Evolutionary conservation across 2,113 vertebrate species (phyloP), one percentile per base, ranked within the genome.

Genomic region (Neotoma lepida): DNA sequence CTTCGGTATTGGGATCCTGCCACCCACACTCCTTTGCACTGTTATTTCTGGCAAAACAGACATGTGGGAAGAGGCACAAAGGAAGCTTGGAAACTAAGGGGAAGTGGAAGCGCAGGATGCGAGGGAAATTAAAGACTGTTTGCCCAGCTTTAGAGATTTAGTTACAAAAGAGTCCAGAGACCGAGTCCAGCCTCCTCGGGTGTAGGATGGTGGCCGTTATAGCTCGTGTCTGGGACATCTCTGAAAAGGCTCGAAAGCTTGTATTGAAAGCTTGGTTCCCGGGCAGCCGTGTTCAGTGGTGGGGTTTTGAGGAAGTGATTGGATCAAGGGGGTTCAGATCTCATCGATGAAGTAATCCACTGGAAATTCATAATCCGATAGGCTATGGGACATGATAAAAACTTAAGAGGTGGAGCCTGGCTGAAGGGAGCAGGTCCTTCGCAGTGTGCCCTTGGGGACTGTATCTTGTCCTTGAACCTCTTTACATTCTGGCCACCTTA

Each of bases 31-130:
- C 68, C 93, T 90, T 91, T 82, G 73, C 94, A 87, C 89, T 97
- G 93, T 97, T 97, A 94, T 97, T 97, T 73, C 96, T 96, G 96
- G 97, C 96, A 88, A 94, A 63, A 64, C 63, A 58, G 82, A 89
- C 6, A 70, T 95, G 96, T 97, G 96, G 96, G 95, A 97, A 96
- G 93, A 97, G 81, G 89, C 74, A 54, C 88, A 88, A 77, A 94
- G 46, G 87, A 95, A 82, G 76, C 41, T 94, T 97, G 93, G 85
- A 95, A 95, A 92, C 95, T 18, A 86, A 93, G 81, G 93, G 96
- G 95, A 97, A 97, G 87, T 89, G 26, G 84, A 80, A 41, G 56
- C 1, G 26, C n/a, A 9, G 81, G 90, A 95, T 95, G 86, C 5
- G 80, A 96, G 68, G 89, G 90, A 96, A 94, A 64, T 39, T 73